Evolutionary conservation across 2,888 invertebrate species (phyloP), one percentile per base, ranked within the genome.

Genomic region (Ectemnius lituratus): DNA sequence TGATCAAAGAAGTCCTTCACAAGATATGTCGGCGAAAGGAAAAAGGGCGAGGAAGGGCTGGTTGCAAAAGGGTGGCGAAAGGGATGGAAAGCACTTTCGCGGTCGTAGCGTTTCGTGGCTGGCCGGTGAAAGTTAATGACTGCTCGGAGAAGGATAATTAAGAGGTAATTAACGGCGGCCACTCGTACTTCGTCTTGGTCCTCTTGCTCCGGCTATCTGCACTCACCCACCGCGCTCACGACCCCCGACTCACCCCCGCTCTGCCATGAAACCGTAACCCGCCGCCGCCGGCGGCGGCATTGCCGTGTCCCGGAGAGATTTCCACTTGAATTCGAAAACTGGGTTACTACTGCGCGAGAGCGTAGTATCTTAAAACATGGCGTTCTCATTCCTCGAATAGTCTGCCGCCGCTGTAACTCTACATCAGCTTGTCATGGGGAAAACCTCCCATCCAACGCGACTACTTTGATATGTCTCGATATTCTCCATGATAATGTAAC

Each of bases 151-250:
- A 75, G 75, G 80, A 80, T 83, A 83, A 81, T 83, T 79, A 81
- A 83, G 76, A 67, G 71, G 76, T 83, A 82, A 83, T 83, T 84
- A 84, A 80, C 80, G 76, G 70, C 68, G 66, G 73, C 67, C 62
- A 72, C 75, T 68, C 62, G 70, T 67, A 72, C 78, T 82, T 77
- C 76, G 77, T 80, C 79, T 59, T 64, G 37, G 37, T 37, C 37
- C 8, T 37, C 37, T 37, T 37, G 37, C 37, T 37, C 47, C 67
- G 66, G 64, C 62, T 63, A 68, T 70, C 77, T 77, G 37, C 37
- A 37, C 37, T 37, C 37, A 37, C 37, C 37, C 37, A 59, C 62
- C 46, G 63, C 63, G 67, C 68, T 68, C 65, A 28, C 56, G 59
- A 58, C 45, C 27, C 23, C 20, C 67, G 62, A 62, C 61, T 58